phyloP scores from a whole-genome alignment of 37 sponge, comb jelly and placozoan genomes.

The Theonella swinhoei region DNA sequence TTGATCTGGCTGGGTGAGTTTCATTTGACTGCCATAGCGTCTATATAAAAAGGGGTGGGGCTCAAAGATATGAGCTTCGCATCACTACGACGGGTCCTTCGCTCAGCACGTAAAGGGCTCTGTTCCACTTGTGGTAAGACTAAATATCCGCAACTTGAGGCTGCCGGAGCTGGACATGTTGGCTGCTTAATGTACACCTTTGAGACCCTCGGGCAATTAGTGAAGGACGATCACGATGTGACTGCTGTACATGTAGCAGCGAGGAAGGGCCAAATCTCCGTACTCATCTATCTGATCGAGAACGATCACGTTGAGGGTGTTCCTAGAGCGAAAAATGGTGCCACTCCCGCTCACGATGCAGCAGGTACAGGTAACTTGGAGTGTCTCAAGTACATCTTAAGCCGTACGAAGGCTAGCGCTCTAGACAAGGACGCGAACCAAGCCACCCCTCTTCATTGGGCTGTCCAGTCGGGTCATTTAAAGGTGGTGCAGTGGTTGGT shows the following conservation, averaged over 20 bases:
- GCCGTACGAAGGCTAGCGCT: constrained; percentile 60
- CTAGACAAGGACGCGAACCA: constrained; percentile 80
- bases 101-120: constrained; percentile 75
- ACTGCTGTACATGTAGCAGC: constrained; percentile 94
- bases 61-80: constrained; percentile 63
- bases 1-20: no score
- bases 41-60: no score
- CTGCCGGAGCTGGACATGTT: constrained; percentile 86
- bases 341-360: constrained; percentile 92
- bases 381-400: constrained; percentile 84
- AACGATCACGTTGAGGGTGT: constrained; percentile 59
- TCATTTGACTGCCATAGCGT: no score
- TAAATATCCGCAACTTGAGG: constrained; percentile 84
- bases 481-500: constrained; percentile 79
- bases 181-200: constrained; percentile 85
- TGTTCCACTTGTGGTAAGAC: constrained; percentile 80
- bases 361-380: constrained; percentile 92
- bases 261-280: constrained; percentile 74
- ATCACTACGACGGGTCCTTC: constrained; percentile 69
- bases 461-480: constrained; percentile 82
- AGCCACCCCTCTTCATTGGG: constrained; percentile 94
- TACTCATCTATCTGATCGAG: constrained; percentile 76
- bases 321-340: constrained; percentile 81
- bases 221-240: constrained; percentile 79
- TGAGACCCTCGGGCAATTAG: constrained; percentile 65